phyloP scores from a whole-genome alignment of 2,113 vertebrate genomes.

The Clupea harengus region DNA sequence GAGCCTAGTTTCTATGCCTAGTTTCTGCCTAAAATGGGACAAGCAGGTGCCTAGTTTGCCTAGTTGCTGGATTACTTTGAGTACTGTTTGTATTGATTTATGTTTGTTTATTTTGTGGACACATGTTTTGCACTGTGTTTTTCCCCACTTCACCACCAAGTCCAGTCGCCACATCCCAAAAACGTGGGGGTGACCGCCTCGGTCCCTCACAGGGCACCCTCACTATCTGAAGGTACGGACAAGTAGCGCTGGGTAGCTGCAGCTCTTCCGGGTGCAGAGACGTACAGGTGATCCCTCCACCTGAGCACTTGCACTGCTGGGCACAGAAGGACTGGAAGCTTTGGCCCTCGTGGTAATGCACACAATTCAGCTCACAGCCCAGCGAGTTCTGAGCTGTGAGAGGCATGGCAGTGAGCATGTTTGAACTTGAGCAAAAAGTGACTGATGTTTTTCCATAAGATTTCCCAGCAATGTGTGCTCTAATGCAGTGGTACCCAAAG shows the following conservation, averaged over 20 bases:
- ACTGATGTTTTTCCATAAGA: neutral
- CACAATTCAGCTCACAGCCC: conserved; percentile 74
- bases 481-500: too few relatives aligned
- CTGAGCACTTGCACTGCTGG: conserved; percentile 71
- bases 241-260: conserved; percentile 70
- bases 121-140: too few relatives aligned
- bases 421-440: neutral
- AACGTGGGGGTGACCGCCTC: too few relatives aligned
- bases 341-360: conserved; percentile 72
- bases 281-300: conserved; percentile 74
- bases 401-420: neutral
- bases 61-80: too few relatives aligned
- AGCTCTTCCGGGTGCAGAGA: conserved; percentile 76
- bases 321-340: conserved; percentile 80
- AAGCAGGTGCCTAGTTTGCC: too few relatives aligned
- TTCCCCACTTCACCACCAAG: too few relatives aligned
- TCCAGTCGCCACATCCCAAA: too few relatives aligned
- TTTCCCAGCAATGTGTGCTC: too few relatives aligned
- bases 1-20: too few relatives aligned
- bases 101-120: too few relatives aligned
- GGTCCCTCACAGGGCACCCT: conserved; percentile 43
- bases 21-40: too few relatives aligned
- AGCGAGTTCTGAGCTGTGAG: conserved; percentile 66
- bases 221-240: conserved; percentile 67
- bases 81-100: too few relatives aligned